A percentile compares a stretch with the other conserved stretches of the same genome.
Evolutionary conservation across 2,113 vertebrate species (phyloP).

Genomic region (Corvus cornix): DNA sequence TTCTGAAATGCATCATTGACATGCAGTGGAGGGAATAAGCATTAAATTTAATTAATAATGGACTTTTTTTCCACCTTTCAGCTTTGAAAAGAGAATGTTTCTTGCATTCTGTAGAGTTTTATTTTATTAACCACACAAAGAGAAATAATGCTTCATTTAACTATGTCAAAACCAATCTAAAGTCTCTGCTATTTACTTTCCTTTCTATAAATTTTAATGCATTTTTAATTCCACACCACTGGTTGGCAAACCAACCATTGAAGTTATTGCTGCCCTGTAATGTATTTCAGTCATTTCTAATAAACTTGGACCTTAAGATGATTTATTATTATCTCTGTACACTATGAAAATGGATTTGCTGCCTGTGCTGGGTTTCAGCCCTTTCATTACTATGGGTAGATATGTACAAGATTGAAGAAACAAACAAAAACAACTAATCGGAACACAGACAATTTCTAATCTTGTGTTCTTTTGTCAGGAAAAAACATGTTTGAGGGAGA

Average conservation of each 20-base stretch:
- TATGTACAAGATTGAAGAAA: background rate
- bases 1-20: background rate
- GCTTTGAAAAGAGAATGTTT: conserved; percentile 46
- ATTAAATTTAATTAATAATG: conserved; percentile 53
- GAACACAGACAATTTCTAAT: background rate
- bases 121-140: conserved; percentile 66
- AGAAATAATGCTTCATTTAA: conserved; percentile 69
- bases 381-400: conserved; percentile 20
- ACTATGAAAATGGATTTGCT: conserved; percentile 38
- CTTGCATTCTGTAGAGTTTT: conserved; percentile 21
- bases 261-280: conserved; percentile 53
- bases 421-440: background rate
- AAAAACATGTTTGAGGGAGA: background rate
- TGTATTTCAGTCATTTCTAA: conserved; percentile 71
- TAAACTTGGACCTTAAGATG: conserved; percentile 64
- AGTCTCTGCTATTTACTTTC: conserved; percentile 67
- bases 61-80: conserved; percentile 17
- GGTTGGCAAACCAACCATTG: conserved; percentile 70
- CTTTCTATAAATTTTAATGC: conserved; percentile 71
- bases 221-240: conserved; percentile 73
- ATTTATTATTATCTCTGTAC: conserved; percentile 61
- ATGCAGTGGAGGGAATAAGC: background rate
- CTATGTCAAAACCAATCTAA: conserved; percentile 68
- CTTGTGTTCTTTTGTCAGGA: background rate
- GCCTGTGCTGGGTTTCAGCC: background rate